Evolutionary conservation across 2,888 invertebrate species (phyloP), one percentile per base, ranked within the genome.

Genomic region (Ennomos fuscantarius): DNA sequence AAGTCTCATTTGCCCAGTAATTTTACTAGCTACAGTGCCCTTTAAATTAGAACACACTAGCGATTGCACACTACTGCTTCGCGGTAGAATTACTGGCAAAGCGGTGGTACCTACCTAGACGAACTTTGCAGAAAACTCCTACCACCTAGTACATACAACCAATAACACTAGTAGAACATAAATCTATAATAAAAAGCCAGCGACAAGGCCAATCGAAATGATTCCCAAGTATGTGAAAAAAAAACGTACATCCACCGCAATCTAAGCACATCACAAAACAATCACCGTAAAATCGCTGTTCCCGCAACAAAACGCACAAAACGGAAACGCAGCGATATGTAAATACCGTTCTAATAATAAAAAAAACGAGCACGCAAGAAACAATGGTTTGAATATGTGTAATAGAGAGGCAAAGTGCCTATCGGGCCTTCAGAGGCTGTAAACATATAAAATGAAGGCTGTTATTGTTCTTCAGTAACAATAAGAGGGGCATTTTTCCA

Each of bases 381-480:
- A 86, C 86, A 86, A 87, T 84, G 71, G 81, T 61, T 50, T 51
- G 67, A 73, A 64, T 73, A 74, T 73, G 79, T 79, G 84, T 77
- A 86, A 84, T 84, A 82, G 81, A 86, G 85, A 84, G 68, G 79
- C 79, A 82, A 88, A 87, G 84, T 86, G 86, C 81, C 82, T 86
- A 84, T 85, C 86, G 80, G 81, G 83, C 83, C 84, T 86, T 84
- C 84, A 87, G 88, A 86, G 77, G 82, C 84, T 87, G 89, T 88
- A 89, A 89, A 88, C 89, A 89, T 87, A 87, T 89, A 89, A 86
- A 88, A 86, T 84, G 86, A 86, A 85, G 86, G 86, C 82, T 76
- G 82, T 89, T 89, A 89, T 90, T 91, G 91, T 91, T 90, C 88
- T 81, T 87, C 79, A 80, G 80, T 82, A 87, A 90, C 91, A 91